phyloP scores from a whole-genome alignment of 2,888 invertebrate genomes.

The Volucella inanis region DNA sequence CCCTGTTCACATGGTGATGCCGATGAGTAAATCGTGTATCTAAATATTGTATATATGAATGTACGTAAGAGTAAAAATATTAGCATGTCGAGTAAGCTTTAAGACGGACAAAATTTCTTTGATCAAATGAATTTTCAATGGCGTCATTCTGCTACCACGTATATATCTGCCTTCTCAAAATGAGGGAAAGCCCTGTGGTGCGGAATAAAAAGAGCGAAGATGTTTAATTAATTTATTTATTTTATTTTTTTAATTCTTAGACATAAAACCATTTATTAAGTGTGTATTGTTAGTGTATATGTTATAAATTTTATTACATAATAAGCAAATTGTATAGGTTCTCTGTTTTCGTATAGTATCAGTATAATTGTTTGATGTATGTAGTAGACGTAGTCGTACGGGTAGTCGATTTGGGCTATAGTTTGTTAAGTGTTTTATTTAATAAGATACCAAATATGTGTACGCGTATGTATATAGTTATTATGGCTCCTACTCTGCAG shows the following conservation, averaged over 20 bases:
- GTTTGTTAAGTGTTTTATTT: too few species aligned
- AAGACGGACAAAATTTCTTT: slow-evolving; percentile 6
- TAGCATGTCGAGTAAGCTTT: neutral
- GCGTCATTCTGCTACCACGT: slow-evolving; percentile 35
- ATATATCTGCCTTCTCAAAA: slow-evolving; percentile 1
- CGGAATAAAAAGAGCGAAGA: neutral
- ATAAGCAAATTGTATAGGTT: neutral
- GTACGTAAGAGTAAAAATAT: neutral
- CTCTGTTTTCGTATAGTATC: neutral
- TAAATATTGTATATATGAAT: slow-evolving; percentile 1
- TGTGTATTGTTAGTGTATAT: slow-evolving; percentile 6
- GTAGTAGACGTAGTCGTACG: too few species aligned
- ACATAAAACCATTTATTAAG: slow-evolving; percentile 1
- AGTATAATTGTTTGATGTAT: too few species aligned
- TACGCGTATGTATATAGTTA: too few species aligned
- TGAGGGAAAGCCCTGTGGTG: neutral
- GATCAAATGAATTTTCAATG: slow-evolving; percentile 50
- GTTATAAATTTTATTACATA: slow-evolving; percentile 1
- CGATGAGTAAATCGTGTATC: neutral
- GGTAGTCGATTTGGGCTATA: too few species aligned
- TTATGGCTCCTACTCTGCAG: too few species aligned
- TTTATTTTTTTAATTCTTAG: neutral
- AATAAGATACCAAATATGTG: too few species aligned
- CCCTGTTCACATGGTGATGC: neutral
- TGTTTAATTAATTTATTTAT: neutral